phyloP scores from a whole-genome alignment of 2,113 vertebrate species.

The Sceloporus tristichus region DNA sequence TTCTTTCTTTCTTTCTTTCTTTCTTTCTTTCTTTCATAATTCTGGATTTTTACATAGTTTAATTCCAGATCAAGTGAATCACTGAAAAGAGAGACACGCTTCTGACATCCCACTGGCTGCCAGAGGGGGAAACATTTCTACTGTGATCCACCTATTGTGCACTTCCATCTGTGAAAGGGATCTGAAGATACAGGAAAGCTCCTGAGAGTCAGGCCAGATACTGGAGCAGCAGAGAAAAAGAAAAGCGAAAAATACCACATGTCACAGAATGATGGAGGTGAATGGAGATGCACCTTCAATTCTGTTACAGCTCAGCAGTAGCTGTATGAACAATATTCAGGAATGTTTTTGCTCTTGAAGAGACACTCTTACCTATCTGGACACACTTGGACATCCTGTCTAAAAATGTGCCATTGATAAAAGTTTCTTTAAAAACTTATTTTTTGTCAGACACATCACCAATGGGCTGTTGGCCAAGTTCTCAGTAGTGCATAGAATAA shows the following conservation, averaged over 20 bases:
- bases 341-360: too few relatives aligned
- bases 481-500: too few relatives aligned
- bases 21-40: too few relatives aligned
- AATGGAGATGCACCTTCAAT: neutral
- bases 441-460: too few relatives aligned
- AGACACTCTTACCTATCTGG: too few relatives aligned
- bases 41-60: neutral
- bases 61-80: neutral
- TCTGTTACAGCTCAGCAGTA: too few relatives aligned
- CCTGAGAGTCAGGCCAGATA: neutral
- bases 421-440: too few relatives aligned
- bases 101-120: neutral
- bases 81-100: neutral
- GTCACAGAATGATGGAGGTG: neutral
- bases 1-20: too few relatives aligned
- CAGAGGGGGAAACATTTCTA: neutral
- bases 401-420: too few relatives aligned
- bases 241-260: neutral
- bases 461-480: too few relatives aligned
- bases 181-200: neutral
- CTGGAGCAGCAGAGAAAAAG: neutral
- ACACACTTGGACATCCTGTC: too few relatives aligned
- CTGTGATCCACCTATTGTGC: conserved; percentile 8
- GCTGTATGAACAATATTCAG: too few relatives aligned
- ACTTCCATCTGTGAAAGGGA: neutral